These are phyloP conservation scores for Lumbricus terrestris DNA, from an alignment of 2,888 invertebrate genomes.

Conservation along the genomic window DNA sequence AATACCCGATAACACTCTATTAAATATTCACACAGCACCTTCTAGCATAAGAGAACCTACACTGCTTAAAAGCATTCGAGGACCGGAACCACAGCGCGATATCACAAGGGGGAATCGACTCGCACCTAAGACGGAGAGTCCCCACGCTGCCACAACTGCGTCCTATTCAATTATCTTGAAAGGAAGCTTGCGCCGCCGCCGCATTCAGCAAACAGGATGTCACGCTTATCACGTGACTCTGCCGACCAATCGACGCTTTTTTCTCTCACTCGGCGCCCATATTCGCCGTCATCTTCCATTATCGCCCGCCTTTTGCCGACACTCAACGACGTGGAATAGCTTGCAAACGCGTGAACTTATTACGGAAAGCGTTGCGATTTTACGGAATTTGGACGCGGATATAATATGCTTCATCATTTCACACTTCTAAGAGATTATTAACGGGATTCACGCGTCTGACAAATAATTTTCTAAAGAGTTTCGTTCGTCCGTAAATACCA, in stretches of 20 bases:
- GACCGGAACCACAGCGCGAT: too few relatives aligned
- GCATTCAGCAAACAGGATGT: neutral
- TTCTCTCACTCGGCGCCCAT: neutral
- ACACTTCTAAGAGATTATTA: neutral
- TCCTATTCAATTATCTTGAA: neutral
- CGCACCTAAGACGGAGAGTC: neutral
- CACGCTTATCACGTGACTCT: neutral
- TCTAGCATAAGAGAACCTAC: too few relatives aligned
- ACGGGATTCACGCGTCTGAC: neutral
- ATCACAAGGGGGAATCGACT: too few relatives aligned
- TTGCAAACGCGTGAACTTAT: neutral
- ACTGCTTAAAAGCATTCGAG: too few relatives aligned
- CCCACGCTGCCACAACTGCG: neutral
- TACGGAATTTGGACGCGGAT: neutral
- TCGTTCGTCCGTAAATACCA: neutral
- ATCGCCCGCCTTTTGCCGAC: neutral
- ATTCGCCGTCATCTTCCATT: neutral
- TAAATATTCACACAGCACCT: too few relatives aligned
- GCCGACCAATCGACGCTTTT: neutral
- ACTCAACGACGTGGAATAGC: neutral
- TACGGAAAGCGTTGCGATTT: neutral
- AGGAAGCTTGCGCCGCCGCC: neutral
- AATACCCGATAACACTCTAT: too few relatives aligned
- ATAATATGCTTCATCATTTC: neutral
- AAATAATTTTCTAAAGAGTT: neutral